These are phyloP conservation scores for Chloroceryle amazona DNA, from an alignment of 2,797 vertebrate species.

Conservation along the genomic window DNA sequence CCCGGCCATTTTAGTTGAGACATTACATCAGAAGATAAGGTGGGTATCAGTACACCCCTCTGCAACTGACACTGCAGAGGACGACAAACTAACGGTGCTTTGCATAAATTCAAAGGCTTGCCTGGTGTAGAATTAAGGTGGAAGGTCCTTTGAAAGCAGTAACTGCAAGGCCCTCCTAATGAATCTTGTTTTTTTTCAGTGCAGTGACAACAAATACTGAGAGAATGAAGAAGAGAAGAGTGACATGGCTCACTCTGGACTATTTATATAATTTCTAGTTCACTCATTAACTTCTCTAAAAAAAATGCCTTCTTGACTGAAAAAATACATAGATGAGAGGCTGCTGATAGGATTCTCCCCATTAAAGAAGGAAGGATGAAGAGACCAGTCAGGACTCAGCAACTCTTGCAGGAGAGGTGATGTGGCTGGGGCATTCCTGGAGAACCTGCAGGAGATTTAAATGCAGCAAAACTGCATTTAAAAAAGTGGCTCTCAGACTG, in stretches of 20 bases:
- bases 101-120: neutral
- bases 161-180: neutral
- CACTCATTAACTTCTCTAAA: neutral
- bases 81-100: neutral
- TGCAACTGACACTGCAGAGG: neutral
- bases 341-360: neutral
- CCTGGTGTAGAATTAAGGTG: neutral
- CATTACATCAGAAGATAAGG: neutral
- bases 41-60: neutral
- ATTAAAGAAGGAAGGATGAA: neutral
- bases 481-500: too few relatives aligned
- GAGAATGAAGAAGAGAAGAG: neutral
- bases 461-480: too few relatives aligned
- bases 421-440: too few relatives aligned
- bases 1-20: fast-evolving
- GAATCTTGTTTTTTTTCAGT: neutral
- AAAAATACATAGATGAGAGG: neutral
- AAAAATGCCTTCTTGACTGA: neutral
- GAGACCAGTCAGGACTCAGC: too few relatives aligned
- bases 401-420: too few relatives aligned
- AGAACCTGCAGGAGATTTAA: too few relatives aligned
- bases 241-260: neutral
- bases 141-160: neutral
- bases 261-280: neutral
- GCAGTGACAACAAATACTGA: neutral